Base-by-base conservation (phyloP, 2,797 vertebrate species). In the Melanogrammus aeglefinus region DNA sequence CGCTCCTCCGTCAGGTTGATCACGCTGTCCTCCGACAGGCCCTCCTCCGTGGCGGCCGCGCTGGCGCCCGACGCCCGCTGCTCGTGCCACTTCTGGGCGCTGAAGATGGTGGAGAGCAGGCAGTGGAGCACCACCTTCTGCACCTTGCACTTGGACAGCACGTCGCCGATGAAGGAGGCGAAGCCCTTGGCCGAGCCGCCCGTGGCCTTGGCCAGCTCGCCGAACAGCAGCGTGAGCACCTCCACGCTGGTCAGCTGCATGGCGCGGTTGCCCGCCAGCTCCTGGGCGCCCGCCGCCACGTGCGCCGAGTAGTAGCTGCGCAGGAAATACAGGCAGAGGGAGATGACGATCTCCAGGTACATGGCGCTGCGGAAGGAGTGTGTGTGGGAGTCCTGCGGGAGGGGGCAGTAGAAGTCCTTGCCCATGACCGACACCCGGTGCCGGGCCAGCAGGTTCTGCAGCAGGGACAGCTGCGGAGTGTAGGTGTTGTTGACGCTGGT, bases 171-270 rank as follows among this genome's bases (percentile, higher is more conserved):
- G 85, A 99, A 99, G 87, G 97, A 97, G 73, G 98, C 97, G 74
- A 99, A 99, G 63, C 98, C 98, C 83, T 99, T 99, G 0, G 98
- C 96, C 0, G 97, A 99, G 82, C 96, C 96, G 39, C 96, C 97
- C 1, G 96, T 98, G 81, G 96, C 97, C 91, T 99, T 99, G 76
- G 95, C 92, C 27, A 99, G 82, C 86, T 99, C 98, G 0, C 94
- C 95, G 88, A 99, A 99, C 18, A 99, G 96, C 31, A 99, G 94
- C 0, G 97, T 97, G 78, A 99, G 87, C 82, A 99, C 97, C 90
- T 99, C 98, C 72, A 99, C 95, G 24, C 97, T 98, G 91, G 98
- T 97, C 92, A 99, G 96, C 87, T 99, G 98, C 97, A 99, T 98
- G 76, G 97, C 97, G 21, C 97, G 95, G 91, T 99, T 99, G 47